A percentile compares a stretch with the other conserved stretches of the same genome.
phyloP scores from a whole-genome alignment of 2,797 vertebrate genomes.

The Gymnoscopelus microlampas region DNA sequence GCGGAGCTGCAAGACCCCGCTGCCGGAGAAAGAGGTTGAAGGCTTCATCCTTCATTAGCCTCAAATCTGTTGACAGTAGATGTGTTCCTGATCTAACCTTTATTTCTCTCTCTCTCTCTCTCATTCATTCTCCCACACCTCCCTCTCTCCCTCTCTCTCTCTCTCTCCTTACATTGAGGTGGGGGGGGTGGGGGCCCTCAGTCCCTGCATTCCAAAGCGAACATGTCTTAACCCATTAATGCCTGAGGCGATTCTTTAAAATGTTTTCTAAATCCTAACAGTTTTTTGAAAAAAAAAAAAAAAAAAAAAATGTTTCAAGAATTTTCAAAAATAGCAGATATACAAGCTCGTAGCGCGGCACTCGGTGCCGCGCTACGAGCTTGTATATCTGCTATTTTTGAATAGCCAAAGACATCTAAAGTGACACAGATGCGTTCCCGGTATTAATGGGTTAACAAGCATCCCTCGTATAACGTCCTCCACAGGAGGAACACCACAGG shows the following conservation, averaged over 20 bases:
- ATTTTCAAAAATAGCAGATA: too few relatives aligned
- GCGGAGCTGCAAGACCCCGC: slow-evolving; percentile 84
- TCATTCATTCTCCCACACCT: slow-evolving; percentile 41
- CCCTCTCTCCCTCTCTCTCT: neutral
- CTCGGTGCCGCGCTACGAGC: too few relatives aligned
- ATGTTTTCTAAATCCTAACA: too few relatives aligned
- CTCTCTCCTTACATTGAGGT: slow-evolving; percentile 19
- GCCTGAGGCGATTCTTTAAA: too few relatives aligned
- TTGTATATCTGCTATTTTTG: too few relatives aligned
- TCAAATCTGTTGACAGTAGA: slow-evolving; percentile 82
- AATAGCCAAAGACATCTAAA: too few relatives aligned
- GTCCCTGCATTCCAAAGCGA: slow-evolving; percentile 74
- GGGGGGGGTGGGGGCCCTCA: slow-evolving; percentile 47
- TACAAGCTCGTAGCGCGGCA: too few relatives aligned
- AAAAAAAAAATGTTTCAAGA: too few relatives aligned
- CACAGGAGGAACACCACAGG: slow-evolving; percentile 62
- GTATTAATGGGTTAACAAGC: too few relatives aligned
- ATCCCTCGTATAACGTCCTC: slow-evolving; percentile 69
- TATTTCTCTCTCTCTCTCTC: slow-evolving; percentile 57
- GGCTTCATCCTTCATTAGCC: slow-evolving; percentile 89
- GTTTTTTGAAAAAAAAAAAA: too few relatives aligned
- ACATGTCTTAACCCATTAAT: slow-evolving; percentile 76
- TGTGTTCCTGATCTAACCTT: slow-evolving; percentile 84
- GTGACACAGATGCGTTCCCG: too few relatives aligned
- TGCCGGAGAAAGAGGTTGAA: slow-evolving; percentile 91